Base-by-base conservation (phyloP, 2,888 invertebrate species). In the Eumerus sabulonum region DNA sequence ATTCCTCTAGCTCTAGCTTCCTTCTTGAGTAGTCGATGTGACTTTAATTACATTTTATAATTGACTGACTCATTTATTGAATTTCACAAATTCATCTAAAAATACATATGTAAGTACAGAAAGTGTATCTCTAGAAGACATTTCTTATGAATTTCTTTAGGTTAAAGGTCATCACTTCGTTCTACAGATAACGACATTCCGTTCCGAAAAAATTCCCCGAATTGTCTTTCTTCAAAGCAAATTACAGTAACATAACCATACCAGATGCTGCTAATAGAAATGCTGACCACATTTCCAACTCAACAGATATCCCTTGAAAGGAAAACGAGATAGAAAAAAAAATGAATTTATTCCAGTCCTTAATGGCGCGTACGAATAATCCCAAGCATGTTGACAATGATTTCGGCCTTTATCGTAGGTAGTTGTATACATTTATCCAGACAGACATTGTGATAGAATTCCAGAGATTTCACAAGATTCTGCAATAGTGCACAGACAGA, bases 201-300 rank as follows among this genome's bases (percentile, higher is more conserved):
- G 2, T 27, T 27, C 27, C n/a, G n/a, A 7, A 27, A 27, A 42
- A 63, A 51, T 63, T 53, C 64, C 45, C n/a, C 12, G 54, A 63
- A 63, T 45, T 53, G 12, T 48, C 2, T 36, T 12, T 40, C n/a
- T 3, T 3, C n/a, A 7, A 12, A n/a, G n/a, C 11, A 44, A 57
- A 35, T n/a, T 1, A 45, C 9, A n/a, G 9, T 9, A 59, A 36
- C 59, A 68, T 44, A 17, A 53, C 51, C 59, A 9, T 53, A 59
- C 12, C 68, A 68, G 60, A 60, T 68, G n/a, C n/a, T n/a, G 68
- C 45, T 44, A 36, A 18, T 19, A 12, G 1, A 16, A 51, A 53
- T 53, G 38, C 17, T 44, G 40, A 53, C 51, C 62, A 42, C 17
- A 35, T 17, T 50, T 47, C 9, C 18, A 44, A 50, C 57, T 19